Base-by-base conservation (phyloP, 2,888 invertebrate genomes). In the Schizaphis graminum region DNA sequence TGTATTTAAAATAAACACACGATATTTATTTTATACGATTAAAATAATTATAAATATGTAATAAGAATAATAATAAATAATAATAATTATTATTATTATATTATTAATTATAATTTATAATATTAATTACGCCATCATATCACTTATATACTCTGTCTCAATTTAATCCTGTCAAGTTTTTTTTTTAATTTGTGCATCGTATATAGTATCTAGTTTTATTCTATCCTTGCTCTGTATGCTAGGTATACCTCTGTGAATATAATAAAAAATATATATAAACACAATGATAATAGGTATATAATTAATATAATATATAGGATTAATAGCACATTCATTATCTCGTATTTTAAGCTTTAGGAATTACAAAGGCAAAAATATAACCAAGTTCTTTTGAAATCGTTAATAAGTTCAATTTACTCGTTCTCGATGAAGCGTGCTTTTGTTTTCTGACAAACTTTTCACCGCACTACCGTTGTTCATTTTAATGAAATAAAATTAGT, bases 401-500 rank as follows among this genome's bases (percentile, higher is more conserved):
- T 92, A 77, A 92, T 88, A 92, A 92, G 92, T 92, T 88, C 67
- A 92, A 92, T 92, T 61, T 61, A 57, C 53, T 67, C 13, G 7
- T 67, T 41, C 53, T 77, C n/a, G 67, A 87, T 88, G 88, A 41
- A 92, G 88, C 53, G 61, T 49, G 53, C 49, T 67, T 88, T 92
- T 67, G 67, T 92, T 92, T 87, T 67, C 61, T 4, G 49, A 53
- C 87, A 61, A 92, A 92, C 67, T 92, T 92, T 87, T 88, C 49
- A n/a, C 41, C 87, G 49, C 49, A 47, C 87, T 49, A 26, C 28
- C 28, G 49, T 93, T 89, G 84, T 93, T 93, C 57, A 91, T 94
- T 94, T 94, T 94, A 94, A 94, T 94, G 85, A 91, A 94, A 90
- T 90, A 61, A 86, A 94, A 89, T 94, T 89, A 89, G 84, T 84